Evolutionary conservation across 2,113 vertebrate genomes (phyloP).

Genomic region (Apus apus): DNA sequence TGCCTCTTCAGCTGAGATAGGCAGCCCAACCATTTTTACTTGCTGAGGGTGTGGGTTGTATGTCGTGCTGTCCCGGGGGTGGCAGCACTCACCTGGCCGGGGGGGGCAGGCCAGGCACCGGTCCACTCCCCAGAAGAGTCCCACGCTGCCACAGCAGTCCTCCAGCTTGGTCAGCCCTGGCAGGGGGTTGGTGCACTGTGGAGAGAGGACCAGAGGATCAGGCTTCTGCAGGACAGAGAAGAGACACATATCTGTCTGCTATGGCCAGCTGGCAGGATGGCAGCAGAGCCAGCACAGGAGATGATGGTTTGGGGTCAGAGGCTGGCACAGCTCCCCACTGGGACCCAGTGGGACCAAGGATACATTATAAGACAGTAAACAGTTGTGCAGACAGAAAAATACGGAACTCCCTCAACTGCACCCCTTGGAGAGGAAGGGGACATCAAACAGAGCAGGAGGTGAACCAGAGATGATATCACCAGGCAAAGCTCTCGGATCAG

Average conservation of each 20-base stretch:
- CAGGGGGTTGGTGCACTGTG: slow-evolving; percentile 89
- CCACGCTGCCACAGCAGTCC: slow-evolving; percentile 93
- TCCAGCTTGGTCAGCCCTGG: slow-evolving; percentile 89
- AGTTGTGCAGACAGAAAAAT: slow-evolving; percentile 6
- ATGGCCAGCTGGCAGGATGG: fast-evolving
- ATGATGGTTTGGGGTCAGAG: not conserved
- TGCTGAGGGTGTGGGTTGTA: fast-evolving
- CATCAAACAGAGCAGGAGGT: not conserved
- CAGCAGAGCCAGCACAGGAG: not conserved
- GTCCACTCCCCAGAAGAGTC: slow-evolving; percentile 89
- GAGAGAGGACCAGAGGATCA: slow-evolving; percentile 43
- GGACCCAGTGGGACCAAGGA: fast-evolving
- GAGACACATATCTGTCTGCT: fast-evolving
- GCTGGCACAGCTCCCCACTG: not conserved
- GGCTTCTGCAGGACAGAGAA: not conserved
- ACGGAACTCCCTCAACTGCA: not conserved
- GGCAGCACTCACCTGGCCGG: slow-evolving; percentile 85
- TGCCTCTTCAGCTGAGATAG: fast-evolving
- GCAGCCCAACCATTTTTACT: not conserved
- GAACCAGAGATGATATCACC: slow-evolving; percentile 28
- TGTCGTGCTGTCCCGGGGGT: fast-evolving
- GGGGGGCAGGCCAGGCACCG: slow-evolving; percentile 87
- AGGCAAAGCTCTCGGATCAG: slow-evolving; percentile 4
- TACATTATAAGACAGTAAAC: not conserved
- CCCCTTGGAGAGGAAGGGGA: not conserved